Base-by-base conservation (phyloP, 2,113 vertebrate species). In the Vulpes ferrilata region DNA sequence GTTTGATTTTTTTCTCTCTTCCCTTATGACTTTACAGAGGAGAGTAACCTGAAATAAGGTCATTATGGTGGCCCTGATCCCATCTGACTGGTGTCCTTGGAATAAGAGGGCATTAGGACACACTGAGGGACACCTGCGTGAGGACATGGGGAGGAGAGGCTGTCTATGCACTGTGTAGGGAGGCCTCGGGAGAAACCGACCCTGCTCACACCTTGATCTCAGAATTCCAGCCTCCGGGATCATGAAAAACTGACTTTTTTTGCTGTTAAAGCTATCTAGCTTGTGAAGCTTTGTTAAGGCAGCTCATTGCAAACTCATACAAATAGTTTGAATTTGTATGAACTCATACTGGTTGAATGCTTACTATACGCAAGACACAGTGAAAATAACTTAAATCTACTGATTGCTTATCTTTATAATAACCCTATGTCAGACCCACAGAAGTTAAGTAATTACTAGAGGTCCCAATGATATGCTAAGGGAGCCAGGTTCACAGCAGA, bases 291-390 rank as follows among this genome's bases (percentile, higher is more conserved):
- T 13, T 10, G 15, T 51, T 8, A 59, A 0, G 22, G 38, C 22
- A 16, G 55, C 53, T 69, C 78, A 27, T 22, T 30, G 57, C 27
- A 7, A 69, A 25, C n/a, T 3, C 16, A 10, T 1, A 16, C 5
- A 0, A 17, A 23, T 0, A 22, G 25, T 35, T 35, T 35, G 35
- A 35, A 35, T 35, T 35, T 35, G 35, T 35, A 35, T 35, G 35
- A 35, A 35, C 35, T 35, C 35, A 35, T 35, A 11, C 27, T 1
- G 16, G n/a, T 0, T 22, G 55, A 59, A 2, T 16, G 60, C 59
- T 23, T 11, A 9, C 0, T 8, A 4, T 0, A 6, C 1, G 16
- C 32, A 4, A 27, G 9, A 22, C 3, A 10, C 30, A 1, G 55
- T 0, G 60, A 4, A 20, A 6, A 74, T 8, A 10, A 22, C 15